Conservation (phyloP, 2,113 vertebrate genomes). For the Nesospiza acunhae region DNA sequence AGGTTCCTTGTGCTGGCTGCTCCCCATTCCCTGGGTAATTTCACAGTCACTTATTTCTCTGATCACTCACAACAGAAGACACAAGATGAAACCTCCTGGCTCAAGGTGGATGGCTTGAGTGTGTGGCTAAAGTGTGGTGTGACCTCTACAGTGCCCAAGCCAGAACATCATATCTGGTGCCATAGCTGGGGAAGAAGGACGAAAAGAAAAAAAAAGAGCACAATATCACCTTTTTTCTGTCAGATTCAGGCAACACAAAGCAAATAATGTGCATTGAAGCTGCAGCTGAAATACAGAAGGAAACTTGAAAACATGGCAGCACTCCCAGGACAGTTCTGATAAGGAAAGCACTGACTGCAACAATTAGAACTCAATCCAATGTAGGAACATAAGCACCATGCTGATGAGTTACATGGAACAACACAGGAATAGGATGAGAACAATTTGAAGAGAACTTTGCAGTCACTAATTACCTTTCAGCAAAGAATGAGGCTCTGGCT, state of each 20-base stretch:
- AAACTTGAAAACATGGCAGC: not conserved
- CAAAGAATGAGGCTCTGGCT: not conserved
- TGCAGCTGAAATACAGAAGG: not conserved
- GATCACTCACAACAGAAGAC: not conserved
- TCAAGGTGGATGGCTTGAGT: not conserved
- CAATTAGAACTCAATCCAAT: not conserved
- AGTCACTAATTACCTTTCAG: not conserved
- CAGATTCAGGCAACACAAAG: not conserved
- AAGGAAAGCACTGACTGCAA: not conserved
- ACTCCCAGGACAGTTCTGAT: not conserved
- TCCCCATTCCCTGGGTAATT: not conserved
- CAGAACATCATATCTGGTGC: not conserved
- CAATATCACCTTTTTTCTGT: not conserved
- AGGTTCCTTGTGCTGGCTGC: not conserved
- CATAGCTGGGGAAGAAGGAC: not conserved
- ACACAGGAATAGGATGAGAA: not conserved
- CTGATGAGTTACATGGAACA: not conserved
- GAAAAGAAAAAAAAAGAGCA: not conserved
- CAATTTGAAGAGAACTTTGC: not conserved
- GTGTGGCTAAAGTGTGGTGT: not conserved
- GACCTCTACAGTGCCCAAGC: not conserved
- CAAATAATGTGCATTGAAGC: not conserved
- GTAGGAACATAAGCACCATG: not conserved
- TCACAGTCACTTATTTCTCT: not conserved
- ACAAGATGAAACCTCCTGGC: not conserved